These are phyloP conservation scores for Lynx canadensis DNA, from an alignment of 2,113 vertebrate species.

Conservation along the genomic window DNA sequence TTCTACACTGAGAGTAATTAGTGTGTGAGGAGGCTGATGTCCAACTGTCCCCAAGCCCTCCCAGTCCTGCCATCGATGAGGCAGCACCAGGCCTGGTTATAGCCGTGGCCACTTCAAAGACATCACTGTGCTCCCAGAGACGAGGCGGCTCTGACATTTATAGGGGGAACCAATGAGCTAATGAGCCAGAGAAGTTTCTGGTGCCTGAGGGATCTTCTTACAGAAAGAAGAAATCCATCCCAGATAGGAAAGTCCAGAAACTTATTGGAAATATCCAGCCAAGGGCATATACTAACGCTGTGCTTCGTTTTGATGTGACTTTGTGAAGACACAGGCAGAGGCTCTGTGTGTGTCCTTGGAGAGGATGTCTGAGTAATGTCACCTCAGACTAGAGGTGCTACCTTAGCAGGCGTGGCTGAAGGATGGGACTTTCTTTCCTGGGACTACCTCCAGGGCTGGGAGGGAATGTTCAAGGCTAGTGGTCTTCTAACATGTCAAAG, in stretches of 20 bases:
- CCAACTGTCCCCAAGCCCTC: background rate
- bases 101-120: constrained; percentile 42
- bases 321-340: background rate
- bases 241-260: background rate
- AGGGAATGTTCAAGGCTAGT: background rate
- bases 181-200: constrained; percentile 45
- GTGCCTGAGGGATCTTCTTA: background rate
- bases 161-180: background rate
- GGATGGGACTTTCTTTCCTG: background rate
- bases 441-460: background rate
- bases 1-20: background rate
- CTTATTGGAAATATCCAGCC: background rate
- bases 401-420: background rate
- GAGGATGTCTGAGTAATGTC: background rate
- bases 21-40: background rate
- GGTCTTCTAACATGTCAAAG: background rate
- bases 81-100: background rate
- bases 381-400: background rate
- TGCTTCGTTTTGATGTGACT: background rate
- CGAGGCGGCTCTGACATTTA: constrained; percentile 38
- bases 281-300: background rate
- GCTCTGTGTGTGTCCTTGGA: background rate
- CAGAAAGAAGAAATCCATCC: background rate
- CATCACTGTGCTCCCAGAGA: background rate
- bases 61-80: background rate